phyloP scores from a whole-genome alignment of 2,797 vertebrate genomes.

The Falco cherrug region DNA sequence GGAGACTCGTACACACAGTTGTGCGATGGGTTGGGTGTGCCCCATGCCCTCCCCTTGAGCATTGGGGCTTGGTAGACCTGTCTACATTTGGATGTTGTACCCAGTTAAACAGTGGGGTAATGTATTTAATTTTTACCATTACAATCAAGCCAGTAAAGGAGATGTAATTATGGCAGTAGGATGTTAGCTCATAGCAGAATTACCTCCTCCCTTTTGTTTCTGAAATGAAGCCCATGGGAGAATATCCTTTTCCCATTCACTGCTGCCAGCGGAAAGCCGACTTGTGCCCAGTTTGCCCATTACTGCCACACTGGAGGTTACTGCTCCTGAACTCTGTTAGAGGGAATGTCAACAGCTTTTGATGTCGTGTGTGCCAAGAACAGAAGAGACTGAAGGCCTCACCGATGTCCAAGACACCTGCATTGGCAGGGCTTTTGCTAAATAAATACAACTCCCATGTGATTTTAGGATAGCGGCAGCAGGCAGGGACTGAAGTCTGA shows the following conservation, averaged over 20 bases:
- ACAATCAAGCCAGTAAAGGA: not conserved
- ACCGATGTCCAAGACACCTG: not conserved
- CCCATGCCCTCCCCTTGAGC: not conserved
- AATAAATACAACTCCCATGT: not conserved
- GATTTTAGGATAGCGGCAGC: not conserved
- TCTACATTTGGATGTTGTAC: not conserved
- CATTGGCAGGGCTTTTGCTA: not conserved
- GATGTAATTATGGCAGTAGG: not conserved
- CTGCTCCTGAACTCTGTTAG: not conserved
- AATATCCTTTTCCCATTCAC: not conserved
- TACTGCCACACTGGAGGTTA: not conserved
- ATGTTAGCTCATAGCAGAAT: not conserved
- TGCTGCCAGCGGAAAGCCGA: not conserved
- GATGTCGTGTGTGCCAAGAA: too few relatives aligned
- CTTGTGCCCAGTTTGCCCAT: not conserved
- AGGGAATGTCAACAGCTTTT: not conserved
- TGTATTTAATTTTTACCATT: not conserved
- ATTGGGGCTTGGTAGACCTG: not conserved
- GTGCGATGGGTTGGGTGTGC: rapidly evolving
- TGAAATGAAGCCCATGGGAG: not conserved
- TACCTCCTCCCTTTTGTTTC: not conserved
- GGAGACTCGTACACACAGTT: not conserved
- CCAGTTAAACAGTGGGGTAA: not conserved
- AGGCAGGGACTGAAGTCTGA: not conserved
- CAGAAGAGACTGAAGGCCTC: not conserved